Evolutionary conservation across 2,113 vertebrate species (phyloP).

Genomic region (Acrocephalus arundinaceus): DNA sequence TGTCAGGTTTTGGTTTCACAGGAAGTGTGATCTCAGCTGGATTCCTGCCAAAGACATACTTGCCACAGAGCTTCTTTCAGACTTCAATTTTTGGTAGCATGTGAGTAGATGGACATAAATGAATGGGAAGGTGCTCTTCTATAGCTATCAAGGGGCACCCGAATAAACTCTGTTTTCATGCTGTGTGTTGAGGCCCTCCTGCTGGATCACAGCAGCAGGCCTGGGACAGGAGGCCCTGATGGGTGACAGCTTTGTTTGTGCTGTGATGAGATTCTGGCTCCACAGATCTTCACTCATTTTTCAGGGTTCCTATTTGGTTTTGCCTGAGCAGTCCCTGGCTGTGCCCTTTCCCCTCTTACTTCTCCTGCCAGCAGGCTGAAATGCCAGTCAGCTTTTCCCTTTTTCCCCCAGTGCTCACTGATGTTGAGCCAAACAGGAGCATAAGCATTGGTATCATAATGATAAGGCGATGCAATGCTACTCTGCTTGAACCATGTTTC

Average conservation of each 20-base stretch:
- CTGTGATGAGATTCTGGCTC: not conserved
- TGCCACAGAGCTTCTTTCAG: not conserved
- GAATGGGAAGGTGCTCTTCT: not conserved
- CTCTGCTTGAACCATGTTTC: not conserved
- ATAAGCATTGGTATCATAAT: not conserved
- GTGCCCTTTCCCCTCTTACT: not conserved
- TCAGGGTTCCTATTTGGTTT: not conserved
- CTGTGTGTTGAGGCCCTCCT: not conserved
- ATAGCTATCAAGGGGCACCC: not conserved
- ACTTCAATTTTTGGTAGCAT: not conserved
- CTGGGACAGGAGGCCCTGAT: not conserved
- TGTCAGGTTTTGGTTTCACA: slow-evolving; percentile 38
- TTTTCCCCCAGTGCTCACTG: not conserved
- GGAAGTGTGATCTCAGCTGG: slow-evolving; percentile 40
- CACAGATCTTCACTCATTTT: not conserved
- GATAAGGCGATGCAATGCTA: rapidly evolving
- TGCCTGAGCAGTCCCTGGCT: not conserved
- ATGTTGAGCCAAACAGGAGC: not conserved
- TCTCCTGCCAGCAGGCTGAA: not conserved
- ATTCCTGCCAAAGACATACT: slow-evolving; percentile 7
- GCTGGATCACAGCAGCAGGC: not conserved
- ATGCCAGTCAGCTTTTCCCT: not conserved
- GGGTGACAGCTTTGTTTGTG: not conserved
- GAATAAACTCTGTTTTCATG: not conserved
- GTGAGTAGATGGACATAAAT: not conserved